A percentile compares a stretch with the other conserved stretches of the same genome.
phyloP scores from a whole-genome alignment of 2,113 vertebrate genomes.

The Eudyptes chrysolophus region DNA sequence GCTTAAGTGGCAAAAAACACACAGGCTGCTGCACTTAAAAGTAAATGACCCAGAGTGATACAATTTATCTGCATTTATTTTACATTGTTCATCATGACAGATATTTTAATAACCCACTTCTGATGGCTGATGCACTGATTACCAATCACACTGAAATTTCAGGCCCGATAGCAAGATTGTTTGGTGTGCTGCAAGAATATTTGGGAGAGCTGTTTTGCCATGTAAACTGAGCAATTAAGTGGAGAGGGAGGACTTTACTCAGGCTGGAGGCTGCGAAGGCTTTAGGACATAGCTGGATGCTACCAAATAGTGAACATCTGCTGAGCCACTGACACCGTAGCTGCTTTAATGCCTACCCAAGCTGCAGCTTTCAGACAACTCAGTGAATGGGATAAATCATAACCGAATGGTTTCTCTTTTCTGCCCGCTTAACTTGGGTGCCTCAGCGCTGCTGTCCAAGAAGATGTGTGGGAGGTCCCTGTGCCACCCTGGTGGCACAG shows the following conservation, averaged over 20 bases:
- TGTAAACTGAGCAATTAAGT: background rate
- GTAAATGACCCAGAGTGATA: constrained; percentile 56
- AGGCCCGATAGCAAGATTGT: background rate
- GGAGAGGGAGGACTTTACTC: background rate
- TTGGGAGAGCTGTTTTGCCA: background rate
- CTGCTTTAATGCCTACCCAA: background rate
- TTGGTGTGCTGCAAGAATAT: background rate
- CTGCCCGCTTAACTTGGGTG: background rate
- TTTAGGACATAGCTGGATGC: background rate
- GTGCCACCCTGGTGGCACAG: background rate
- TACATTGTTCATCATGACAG: constrained; percentile 15
- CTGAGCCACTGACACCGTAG: background rate
- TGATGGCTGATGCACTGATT: constrained; percentile 35
- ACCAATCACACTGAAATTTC: constrained; percentile 11
- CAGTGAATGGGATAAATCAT: background rate
- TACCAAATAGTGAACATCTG: background rate
- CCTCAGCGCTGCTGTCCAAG: background rate
- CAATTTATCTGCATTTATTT: constrained; percentile 37
- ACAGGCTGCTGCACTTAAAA: constrained; percentile 36
- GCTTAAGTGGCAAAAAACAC: constrained; percentile 51
- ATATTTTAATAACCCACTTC: constrained; percentile 44
- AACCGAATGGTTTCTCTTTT: background rate
- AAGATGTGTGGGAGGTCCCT: background rate
- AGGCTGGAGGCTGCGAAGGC: background rate
- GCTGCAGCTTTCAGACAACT: background rate